Conservation (phyloP, 2,888 invertebrate genomes). For the Diarsia rubi region DNA sequence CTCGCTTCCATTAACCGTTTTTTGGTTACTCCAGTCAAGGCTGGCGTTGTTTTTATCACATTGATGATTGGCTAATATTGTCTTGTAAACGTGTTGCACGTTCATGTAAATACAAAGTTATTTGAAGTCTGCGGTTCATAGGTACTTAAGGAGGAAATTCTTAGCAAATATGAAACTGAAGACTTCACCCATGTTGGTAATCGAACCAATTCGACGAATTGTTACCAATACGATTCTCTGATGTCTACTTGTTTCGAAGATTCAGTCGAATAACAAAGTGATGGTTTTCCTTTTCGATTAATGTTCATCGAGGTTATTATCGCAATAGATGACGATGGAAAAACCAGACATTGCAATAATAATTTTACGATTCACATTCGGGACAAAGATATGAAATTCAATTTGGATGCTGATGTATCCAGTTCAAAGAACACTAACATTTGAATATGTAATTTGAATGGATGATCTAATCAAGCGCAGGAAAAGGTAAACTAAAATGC, state of each 20-base stretch:
- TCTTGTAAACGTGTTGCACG: constrained; percentile 55
- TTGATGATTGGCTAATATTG: constrained; percentile 64
- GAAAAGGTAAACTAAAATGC: constrained; percentile 41
- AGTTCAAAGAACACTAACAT: constrained; percentile 15
- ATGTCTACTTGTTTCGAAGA: background rate
- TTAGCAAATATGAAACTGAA: constrained; percentile 7
- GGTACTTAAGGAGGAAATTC: constrained; percentile 6
- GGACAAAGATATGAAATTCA: constrained; percentile 14
- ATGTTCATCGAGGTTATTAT: background rate
- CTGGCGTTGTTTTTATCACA: constrained; percentile 61
- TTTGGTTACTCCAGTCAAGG: constrained; percentile 66
- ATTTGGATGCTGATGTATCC: constrained; percentile 9
- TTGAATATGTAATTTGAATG: constrained; percentile 23
- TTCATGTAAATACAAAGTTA: constrained; percentile 24
- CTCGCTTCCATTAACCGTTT: constrained; percentile 66
- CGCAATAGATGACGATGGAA: constrained; percentile 1
- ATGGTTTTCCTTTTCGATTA: constrained; percentile 5
- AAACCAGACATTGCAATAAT: constrained; percentile 9
- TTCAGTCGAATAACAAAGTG: constrained; percentile 14
- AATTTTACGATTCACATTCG: background rate
- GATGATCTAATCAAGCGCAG: constrained; percentile 35
- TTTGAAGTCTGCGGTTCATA: constrained; percentile 16
- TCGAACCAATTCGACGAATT: constrained; percentile 7
- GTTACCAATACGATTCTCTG: background rate
- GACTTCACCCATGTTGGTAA: constrained; percentile 13